Conservation (phyloP, 2,797 vertebrate genomes). For the Lophius americanus region DNA sequence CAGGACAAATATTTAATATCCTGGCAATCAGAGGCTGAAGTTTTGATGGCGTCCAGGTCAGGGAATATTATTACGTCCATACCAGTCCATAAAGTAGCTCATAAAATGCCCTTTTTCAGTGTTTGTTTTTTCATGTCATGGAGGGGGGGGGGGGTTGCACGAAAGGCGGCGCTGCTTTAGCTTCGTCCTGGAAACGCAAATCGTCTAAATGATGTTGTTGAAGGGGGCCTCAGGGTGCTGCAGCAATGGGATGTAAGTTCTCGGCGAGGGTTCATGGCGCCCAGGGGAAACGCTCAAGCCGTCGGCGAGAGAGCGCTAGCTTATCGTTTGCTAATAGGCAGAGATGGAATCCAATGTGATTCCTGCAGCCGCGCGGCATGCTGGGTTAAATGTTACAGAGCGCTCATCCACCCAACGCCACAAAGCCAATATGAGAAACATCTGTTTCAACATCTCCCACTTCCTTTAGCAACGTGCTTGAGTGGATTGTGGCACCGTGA, state of each 20-base stretch:
- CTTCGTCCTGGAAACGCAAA: slow-evolving; percentile 67
- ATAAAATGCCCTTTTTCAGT: slow-evolving; percentile 66
- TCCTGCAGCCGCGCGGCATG: slow-evolving; percentile 64
- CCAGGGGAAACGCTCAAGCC: slow-evolving; percentile 45
- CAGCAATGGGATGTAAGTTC: slow-evolving; percentile 54
- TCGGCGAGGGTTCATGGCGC: slow-evolving; percentile 40
- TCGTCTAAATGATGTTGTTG: slow-evolving; percentile 67
- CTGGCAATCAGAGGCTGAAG: slow-evolving; percentile 40
- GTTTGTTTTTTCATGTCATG: slow-evolving; percentile 67
- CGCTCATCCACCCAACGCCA: slow-evolving; percentile 72
- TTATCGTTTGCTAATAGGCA: slow-evolving; percentile 73
- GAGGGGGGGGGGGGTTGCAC: no score
- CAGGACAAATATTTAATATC: slow-evolving; percentile 60
- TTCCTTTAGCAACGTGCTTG: slow-evolving; percentile 71
- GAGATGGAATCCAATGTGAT: slow-evolving; percentile 72
- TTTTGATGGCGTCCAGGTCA: slow-evolving; percentile 65
- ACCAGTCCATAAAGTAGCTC: slow-evolving; percentile 71
- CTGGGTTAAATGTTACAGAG: slow-evolving; percentile 72
- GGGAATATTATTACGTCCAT: slow-evolving; percentile 72
- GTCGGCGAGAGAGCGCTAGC: slow-evolving; percentile 51
- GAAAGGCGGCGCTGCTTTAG: slow-evolving; percentile 46
- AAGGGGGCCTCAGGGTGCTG: slow-evolving; percentile 54
- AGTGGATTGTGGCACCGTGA: slow-evolving; percentile 75
- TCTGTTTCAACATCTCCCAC: slow-evolving; percentile 82
- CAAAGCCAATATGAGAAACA: slow-evolving; percentile 80